Base-by-base conservation (phyloP, 2,888 invertebrate genomes). In the Drosophila leonis region DNA sequence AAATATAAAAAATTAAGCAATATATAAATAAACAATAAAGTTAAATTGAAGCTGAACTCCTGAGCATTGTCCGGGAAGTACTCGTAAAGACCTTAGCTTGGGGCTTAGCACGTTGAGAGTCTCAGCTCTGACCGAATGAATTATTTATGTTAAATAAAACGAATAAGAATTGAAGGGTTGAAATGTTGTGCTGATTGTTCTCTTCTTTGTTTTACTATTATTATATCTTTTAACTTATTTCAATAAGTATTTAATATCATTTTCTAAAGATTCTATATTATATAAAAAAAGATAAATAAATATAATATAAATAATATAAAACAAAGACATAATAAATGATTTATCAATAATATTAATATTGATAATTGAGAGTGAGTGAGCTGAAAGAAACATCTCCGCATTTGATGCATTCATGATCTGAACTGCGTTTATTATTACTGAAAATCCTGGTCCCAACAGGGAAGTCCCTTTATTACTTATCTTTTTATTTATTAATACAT, bases 11-110 rank as follows among this genome's bases (percentile, higher is more conserved):
- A 54, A 59, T 52, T 59, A 63, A 64, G 63, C 54, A 69, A 60
- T 65, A 68, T 64, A 74, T 75, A 75, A 90, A 88, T 84, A 83
- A 87, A 84, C 90, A 83, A 84, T 87, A 87, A 84, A 70, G 72
- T 70, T 56, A 41, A 61, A 68, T 72, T 67, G 54, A 57, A 18
- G 29, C 49, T 24, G 44, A 48, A 27, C 57, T 49, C 42, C 42
- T 10, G 42, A 44, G 33, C 42, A 46, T 12, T 57, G n/a, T 15
- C 24, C 46, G 33, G 27, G n/a, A 33, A 48, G 54, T 39, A 60
- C 52, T 65, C 59, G 48, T 72, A 72, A 55, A 51, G 49, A 41
- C 42, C 52, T 24, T 48, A 46, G 62, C 56, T 37, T 24, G 31
- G 56, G 49, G 49, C 51, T 70, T 56, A 9, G 24, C 70, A 62